Percentiles rank a stretch among this genome's conserved stretches.
phyloP scores from a whole-genome alignment of 2,113 vertebrate genomes.

The Clarias magur region DNA sequence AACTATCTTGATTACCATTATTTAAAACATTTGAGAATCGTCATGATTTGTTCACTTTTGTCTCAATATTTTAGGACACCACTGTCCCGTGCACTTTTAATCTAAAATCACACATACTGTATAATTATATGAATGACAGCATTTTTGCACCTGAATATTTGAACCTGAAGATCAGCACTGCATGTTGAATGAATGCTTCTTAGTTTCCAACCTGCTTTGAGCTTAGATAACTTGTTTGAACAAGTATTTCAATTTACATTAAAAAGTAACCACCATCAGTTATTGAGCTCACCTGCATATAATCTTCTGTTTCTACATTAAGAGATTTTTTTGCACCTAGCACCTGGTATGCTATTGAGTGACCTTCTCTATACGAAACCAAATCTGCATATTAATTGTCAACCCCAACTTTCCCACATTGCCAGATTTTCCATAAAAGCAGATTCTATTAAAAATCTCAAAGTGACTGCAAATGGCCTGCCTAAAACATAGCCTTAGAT shows the following conservation, averaged over 20 bases:
- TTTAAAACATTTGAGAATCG: too few species aligned
- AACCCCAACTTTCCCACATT: slow-evolving; percentile 25
- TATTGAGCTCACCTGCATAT: background rate
- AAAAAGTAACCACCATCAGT: background rate
- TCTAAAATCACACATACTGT: background rate
- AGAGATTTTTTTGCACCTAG: background rate
- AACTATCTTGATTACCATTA: too few species aligned
- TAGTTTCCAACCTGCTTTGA: background rate
- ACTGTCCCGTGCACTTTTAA: background rate
- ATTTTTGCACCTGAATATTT: background rate
- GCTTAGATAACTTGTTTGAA: background rate
- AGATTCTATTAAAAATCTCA: background rate
- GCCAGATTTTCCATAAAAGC: background rate
- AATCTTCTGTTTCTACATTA: background rate
- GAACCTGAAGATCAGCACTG: background rate
- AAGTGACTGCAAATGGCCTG: background rate
- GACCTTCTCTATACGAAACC: background rate
- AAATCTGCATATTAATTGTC: background rate
- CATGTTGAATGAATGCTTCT: background rate
- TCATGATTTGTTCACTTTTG: too few species aligned
- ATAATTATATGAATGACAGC: background rate
- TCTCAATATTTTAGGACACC: too few species aligned
- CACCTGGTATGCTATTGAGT: background rate
- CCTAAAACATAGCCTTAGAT: background rate
- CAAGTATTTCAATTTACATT: background rate